Percentiles rank a stretch among this genome's conserved stretches.
phyloP scores from a whole-genome alignment of 2,888 invertebrate species.

The Adineta ricciae region DNA sequence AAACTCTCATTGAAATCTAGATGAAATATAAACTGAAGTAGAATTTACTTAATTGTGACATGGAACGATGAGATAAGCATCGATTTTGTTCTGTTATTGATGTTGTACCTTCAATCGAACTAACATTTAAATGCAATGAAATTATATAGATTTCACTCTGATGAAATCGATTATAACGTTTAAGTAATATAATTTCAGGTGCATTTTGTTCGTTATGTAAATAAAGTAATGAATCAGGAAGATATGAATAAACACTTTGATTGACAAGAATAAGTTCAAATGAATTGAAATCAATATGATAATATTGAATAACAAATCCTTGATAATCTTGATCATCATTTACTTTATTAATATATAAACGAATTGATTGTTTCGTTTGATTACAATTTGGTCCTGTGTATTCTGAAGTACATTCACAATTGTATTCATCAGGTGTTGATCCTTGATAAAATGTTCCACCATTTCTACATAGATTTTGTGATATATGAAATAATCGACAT shows the following conservation, averaged over 20 bases:
- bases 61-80: neutral
- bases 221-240: neutral
- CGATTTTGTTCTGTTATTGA: neutral
- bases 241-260: neutral
- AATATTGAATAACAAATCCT: neutral
- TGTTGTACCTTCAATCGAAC: too few species aligned
- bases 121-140: too few species aligned
- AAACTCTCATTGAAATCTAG: too few species aligned
- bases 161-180: too few species aligned
- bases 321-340: neutral
- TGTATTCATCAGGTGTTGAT: neutral
- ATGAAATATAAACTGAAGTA: neutral
- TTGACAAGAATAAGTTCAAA: neutral
- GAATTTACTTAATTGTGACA: too few species aligned
- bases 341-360: neutral
- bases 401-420: neutral
- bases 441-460: neutral
- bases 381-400: neutral
- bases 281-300: neutral
- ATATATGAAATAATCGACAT: neutral
- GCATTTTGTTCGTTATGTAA: neutral
- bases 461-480: neutral
- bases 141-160: too few species aligned
- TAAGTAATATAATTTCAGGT: neutral
- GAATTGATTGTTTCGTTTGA: neutral